Evolutionary conservation across 2,888 invertebrate genomes (phyloP).

Genomic region (Bruchidius siliquastri): DNA sequence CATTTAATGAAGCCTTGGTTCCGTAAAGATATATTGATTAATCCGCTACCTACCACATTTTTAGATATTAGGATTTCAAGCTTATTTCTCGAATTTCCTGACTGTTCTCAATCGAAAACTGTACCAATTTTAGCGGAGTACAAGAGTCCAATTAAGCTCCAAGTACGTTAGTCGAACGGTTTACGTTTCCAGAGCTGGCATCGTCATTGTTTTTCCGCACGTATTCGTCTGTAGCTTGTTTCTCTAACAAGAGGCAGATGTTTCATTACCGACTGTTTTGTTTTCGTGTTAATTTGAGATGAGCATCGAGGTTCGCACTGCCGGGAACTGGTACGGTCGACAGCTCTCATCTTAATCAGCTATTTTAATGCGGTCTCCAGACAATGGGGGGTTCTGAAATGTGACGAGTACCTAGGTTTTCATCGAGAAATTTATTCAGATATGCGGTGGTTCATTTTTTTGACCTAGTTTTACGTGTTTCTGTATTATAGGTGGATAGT

Average conservation of each 20-base stretch:
- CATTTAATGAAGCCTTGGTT: too few species aligned
- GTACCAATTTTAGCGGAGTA: too few species aligned
- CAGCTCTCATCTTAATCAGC: not conserved
- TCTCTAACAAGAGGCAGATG: not conserved
- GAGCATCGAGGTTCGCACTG: not conserved
- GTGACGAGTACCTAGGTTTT: not conserved
- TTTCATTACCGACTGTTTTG: not conserved
- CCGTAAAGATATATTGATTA: too few species aligned
- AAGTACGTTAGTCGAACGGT: not conserved
- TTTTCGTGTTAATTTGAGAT: not conserved
- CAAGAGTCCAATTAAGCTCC: not conserved
- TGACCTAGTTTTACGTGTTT: too few species aligned
- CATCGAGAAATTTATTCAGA: too few species aligned
- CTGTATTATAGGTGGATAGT: too few species aligned
- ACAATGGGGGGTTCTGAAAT: not conserved
- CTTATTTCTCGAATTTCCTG: too few species aligned
- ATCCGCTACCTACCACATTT: too few species aligned
- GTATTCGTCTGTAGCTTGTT: not conserved
- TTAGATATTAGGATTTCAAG: too few species aligned
- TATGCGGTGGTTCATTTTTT: too few species aligned
- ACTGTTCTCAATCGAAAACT: too few species aligned
- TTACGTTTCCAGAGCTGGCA: not conserved
- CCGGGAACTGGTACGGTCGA: not conserved
- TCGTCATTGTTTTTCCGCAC: not conserved
- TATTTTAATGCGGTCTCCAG: not conserved